Evolutionary conservation across 2,888 invertebrate species (phyloP), one percentile per base, ranked within the genome.

Genomic region (Smittia sp.): DNA sequence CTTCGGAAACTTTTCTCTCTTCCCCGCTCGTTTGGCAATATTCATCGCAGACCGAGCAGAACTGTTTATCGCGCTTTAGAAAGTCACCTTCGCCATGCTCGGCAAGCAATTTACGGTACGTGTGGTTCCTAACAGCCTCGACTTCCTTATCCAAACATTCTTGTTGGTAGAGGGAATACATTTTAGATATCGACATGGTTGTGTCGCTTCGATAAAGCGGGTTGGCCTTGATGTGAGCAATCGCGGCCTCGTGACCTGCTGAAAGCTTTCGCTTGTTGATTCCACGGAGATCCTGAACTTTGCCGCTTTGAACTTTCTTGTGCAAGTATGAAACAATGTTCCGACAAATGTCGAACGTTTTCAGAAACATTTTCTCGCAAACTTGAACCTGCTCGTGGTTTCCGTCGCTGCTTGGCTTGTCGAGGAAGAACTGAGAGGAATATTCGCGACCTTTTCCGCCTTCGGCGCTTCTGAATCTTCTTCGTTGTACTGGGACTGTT

Each of bases 71-170:
- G 24, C 22, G 68, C 46, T 46, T 68, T 7, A 68, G 24, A 25
- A 68, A 68, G 22, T 68, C 68, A 41, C 68, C n/a, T 52, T 68
- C 68, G 38, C 46, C 46, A 15, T 65, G n/a, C n/a, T 65, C 38
- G n/a, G 46, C 11, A 15, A 24, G n/a, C n/a, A 52, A 15, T 25
- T 24, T 46, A n/a, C 68, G 18, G 46, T 46, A 68, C 7, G 68
- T 68, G 22, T 46, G 20, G 13, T 68, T 46, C 46, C 18, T 68
- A 13, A 68, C 52, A 2, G 65, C 22, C 25, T 25, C 68, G 4
- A 68, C 24, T 13, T 24, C 15, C 22, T 68, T 41, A n/a, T 68
- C 68, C 20, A 6, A 15, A 20, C 68, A 68, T 15, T 68, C 24
- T 15, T 68, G 46, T 38, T 32, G 38, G 46, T 68, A 68, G 15